Evolutionary conservation across 2,888 invertebrate species (phyloP).

Genomic region (Pimpla rufipes): DNA sequence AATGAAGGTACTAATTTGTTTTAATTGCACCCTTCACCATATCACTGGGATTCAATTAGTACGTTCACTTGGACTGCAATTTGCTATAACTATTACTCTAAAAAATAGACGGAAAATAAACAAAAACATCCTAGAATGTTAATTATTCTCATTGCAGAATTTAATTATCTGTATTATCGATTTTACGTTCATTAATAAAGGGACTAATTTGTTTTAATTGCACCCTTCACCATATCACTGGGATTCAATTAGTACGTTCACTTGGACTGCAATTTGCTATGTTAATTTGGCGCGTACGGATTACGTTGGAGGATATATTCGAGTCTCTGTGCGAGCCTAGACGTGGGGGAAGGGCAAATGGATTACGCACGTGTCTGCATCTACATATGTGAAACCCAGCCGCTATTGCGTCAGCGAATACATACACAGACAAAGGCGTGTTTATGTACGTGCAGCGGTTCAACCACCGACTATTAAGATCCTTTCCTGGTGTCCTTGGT

Average conservation of each 20-base stretch:
- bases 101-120: too few relatives aligned
- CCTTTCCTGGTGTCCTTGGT: constrained; percentile 20
- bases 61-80: not conserved
- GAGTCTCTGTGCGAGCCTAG: not conserved
- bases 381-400: constrained; percentile 4
- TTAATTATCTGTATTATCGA: not conserved
- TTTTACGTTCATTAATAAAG: not conserved
- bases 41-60: not conserved
- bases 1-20: not conserved
- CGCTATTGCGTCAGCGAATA: constrained; percentile 18
- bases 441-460: constrained; percentile 2
- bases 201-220: not conserved
- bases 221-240: not conserved
- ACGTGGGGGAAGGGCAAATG: not conserved
- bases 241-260: not conserved
- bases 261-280: not conserved
- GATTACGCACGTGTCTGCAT: not conserved
- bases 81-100: too few relatives aligned
- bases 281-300: not conserved
- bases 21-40: not conserved
- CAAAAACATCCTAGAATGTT: too few relatives aligned
- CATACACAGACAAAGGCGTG: not conserved
- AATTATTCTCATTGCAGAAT: too few relatives aligned
- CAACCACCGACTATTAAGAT: constrained; percentile 4
- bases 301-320: not conserved